These are phyloP conservation scores for Plumapathes pennacea DNA, from an alignment of 92 coral and sea anemone species.

Conservation along the genomic window DNA sequence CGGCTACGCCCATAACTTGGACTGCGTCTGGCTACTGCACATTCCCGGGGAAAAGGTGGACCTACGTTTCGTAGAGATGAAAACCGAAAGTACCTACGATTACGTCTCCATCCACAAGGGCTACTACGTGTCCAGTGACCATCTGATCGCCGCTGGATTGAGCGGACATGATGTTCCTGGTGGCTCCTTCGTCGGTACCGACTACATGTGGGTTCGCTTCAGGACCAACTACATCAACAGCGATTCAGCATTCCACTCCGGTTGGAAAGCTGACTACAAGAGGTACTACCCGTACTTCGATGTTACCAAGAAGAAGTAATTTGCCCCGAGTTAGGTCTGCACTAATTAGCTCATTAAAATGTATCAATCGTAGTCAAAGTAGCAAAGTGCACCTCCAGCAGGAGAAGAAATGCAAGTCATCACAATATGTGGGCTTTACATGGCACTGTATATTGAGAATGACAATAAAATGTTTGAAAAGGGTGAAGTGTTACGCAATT, in stretches of 20 bases:
- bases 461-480: too few species aligned
- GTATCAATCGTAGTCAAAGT: too few species aligned
- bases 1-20: conserved; percentile 69
- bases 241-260: conserved; percentile 31
- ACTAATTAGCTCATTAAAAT: too few species aligned
- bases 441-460: too few species aligned
- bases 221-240: conserved; percentile 33
- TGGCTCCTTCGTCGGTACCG: conserved; percentile 22
- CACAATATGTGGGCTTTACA: too few species aligned
- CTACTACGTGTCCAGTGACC: conserved; percentile 18
- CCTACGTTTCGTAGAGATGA: conserved; percentile 55
- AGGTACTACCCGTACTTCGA: conserved; percentile 47
- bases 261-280: conserved; percentile 52
- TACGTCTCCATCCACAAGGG: conserved; percentile 53
- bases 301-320: conserved; percentile 34
- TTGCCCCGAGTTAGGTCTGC: too few species aligned
- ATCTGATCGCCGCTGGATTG: conserved; percentile 36
- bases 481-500: too few species aligned
- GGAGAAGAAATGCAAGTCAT: too few species aligned
- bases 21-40: conserved; percentile 81
- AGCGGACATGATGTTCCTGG: conserved; percentile 43
- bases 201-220: conserved; percentile 66
- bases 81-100: conserved; percentile 67
- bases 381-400: too few species aligned
- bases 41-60: conserved; percentile 65